Conservation (phyloP, 35 echinoderm and acorn worm species). For the Ophiothrix spiculata region DNA sequence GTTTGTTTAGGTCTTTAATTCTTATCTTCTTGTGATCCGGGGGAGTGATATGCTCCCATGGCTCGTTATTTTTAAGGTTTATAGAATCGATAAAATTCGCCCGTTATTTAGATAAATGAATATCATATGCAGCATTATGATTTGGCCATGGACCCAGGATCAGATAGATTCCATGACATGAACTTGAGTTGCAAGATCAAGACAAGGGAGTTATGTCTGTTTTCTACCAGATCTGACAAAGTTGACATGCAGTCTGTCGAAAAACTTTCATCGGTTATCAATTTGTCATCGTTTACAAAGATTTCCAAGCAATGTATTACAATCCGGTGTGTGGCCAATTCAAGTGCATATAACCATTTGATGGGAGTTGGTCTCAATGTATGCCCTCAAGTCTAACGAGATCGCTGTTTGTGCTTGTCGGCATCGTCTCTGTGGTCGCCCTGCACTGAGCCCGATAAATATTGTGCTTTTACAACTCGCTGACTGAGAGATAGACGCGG, state of each 20-base stretch:
- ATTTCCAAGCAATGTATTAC: not conserved
- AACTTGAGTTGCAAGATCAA: not conserved
- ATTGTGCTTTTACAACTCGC: slow-evolving; percentile 20
- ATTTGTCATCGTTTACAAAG: not conserved
- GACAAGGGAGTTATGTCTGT: not conserved
- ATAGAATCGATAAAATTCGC: too few species aligned
- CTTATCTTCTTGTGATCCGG: too few species aligned
- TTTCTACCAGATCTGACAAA: not conserved
- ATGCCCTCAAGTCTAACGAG: not conserved
- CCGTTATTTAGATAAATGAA: too few species aligned
- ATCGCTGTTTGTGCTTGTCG: slow-evolving; percentile 18
- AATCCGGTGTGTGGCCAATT: not conserved
- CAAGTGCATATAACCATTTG: not conserved
- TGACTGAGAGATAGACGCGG: too few species aligned
- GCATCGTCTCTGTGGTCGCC: slow-evolving; percentile 29
- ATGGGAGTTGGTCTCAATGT: too few species aligned
- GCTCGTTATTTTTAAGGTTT: too few species aligned
- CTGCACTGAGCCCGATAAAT: slow-evolving; percentile 19
- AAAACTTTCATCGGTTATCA: not conserved
- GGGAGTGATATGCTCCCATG: too few species aligned
- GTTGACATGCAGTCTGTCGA: not conserved
- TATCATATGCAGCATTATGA: too few species aligned
- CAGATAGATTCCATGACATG: too few species aligned
- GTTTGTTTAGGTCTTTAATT: too few species aligned
- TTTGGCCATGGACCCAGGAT: too few species aligned